Base-by-base conservation (phyloP, 2,888 invertebrate species). In the Drosophila sordidapex region DNA sequence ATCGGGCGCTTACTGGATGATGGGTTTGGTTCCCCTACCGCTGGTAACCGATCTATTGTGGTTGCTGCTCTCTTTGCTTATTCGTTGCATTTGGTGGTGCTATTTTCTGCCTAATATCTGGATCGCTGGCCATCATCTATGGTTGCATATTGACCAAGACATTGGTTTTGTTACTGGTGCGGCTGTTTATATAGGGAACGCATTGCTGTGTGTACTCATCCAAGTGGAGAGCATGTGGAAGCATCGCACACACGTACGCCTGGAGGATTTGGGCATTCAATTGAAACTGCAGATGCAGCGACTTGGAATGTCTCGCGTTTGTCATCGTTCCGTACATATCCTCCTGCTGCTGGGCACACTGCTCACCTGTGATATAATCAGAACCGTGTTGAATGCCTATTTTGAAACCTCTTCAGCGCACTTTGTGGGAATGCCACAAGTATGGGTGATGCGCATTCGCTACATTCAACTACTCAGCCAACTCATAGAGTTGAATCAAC, bases 371-470 rank as follows among this genome's bases (percentile, higher is more conserved):
- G 87, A 90, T 25, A 15, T 80, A 0, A 52, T 77, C 21, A 81
- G 84, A 35, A 66, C 70, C 4, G 82, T 79, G 67, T 77, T 79
- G 6, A 88, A 82, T 4, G 43, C 56, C 4, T 27, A 40, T 0
- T 53, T 21, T 1, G 15, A 1, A 1, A 29, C 75, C 0, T 79
- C 79, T 0, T 79, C 87, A 0, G 66, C 87, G 1, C 89, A 87
- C 33, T 33, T 33, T 33, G 1, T 1, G 0, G 33, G 33, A 1
- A 53, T 91, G 59, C 67, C 85, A 2, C 81, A 89, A 10, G 64
- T 61, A 31, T 84, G 87, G 66, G 79, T 89, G 2, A 58, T 92
- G 4, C 87, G 89, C 43, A 79, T 91, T 21, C 91, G 91, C 1
- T 89, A 87, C 38, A 61, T 90, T 0, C 92, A 93, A 54, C 64